Conservation (phyloP, 2,888 invertebrate genomes). For the Lacanobia oleracea region DNA sequence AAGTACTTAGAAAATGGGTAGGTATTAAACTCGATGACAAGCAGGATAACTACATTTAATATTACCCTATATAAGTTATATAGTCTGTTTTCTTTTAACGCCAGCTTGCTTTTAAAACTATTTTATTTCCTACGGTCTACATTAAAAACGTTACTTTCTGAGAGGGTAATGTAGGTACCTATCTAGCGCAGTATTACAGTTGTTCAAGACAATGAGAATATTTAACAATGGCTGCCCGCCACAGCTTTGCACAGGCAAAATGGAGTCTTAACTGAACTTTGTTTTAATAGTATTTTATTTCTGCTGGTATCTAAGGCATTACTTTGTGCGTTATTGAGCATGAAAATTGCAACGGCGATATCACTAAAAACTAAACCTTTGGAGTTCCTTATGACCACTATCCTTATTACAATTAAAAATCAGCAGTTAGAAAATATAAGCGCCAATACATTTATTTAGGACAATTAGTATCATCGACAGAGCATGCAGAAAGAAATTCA, state of each 20-base stretch:
- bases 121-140: slow-evolving; percentile 28
- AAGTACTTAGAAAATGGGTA: background rate
- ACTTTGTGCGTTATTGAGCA: background rate
- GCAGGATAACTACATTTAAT: background rate
- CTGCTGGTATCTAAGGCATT: background rate
- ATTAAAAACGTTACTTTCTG: slow-evolving; percentile 48
- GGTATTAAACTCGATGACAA: no score
- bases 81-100: background rate
- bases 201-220: slow-evolving; percentile 62
- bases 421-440: no score
- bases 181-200: slow-evolving; percentile 49
- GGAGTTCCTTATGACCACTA: no score
- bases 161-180: slow-evolving; percentile 49
- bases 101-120: slow-evolving; percentile 28
- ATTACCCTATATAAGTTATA: background rate
- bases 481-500: no score
- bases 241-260: slow-evolving; percentile 52
- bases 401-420: no score
- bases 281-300: slow-evolving; percentile 49
- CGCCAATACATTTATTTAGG: no score
- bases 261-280: slow-evolving; percentile 52
- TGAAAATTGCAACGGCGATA: background rate
- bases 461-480: no score
- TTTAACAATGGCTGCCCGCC: slow-evolving; percentile 59
- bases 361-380: no score